These are phyloP conservation scores for Drosophila atroscutellata DNA, from an alignment of 2,888 invertebrate species.

Conservation along the genomic window DNA sequence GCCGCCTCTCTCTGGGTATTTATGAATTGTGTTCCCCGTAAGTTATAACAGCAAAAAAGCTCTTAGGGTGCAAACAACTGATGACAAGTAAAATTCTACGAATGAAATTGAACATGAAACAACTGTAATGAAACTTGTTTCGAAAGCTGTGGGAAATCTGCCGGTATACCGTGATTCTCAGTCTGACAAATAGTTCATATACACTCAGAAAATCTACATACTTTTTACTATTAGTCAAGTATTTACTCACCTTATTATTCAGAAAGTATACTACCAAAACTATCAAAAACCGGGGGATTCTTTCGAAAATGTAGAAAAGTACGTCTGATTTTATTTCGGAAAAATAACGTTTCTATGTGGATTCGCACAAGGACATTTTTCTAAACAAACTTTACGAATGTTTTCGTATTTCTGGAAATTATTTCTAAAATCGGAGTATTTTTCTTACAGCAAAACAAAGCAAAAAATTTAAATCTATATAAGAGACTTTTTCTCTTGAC, in stretches of 20 bases:
- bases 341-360: too few relatives aligned
- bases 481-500: neutral
- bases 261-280: too few relatives aligned
- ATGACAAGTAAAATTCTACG: conserved; percentile 67
- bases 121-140: conserved; percentile 75
- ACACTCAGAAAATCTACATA: neutral
- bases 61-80: conserved; percentile 63
- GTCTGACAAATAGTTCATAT: too few relatives aligned
- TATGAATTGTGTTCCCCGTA: conserved; percentile 71
- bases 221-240: too few relatives aligned
- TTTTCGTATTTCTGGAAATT: neutral
- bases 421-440: neutral
- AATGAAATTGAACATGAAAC: conserved; percentile 80
- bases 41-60: conserved; percentile 55
- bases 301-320: too few relatives aligned
- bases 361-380: too few relatives aligned
- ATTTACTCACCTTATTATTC: too few relatives aligned
- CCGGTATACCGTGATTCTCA: conserved; percentile 43
- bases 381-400: neutral
- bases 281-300: too few relatives aligned
- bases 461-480: neutral
- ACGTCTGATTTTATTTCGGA: too few relatives aligned
- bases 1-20: conserved; percentile 54
- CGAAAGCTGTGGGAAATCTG: conserved; percentile 40
- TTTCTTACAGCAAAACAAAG: neutral